Evolutionary conservation across 2,888 invertebrate species (phyloP).

Genomic region (Apodemia duryi): DNA sequence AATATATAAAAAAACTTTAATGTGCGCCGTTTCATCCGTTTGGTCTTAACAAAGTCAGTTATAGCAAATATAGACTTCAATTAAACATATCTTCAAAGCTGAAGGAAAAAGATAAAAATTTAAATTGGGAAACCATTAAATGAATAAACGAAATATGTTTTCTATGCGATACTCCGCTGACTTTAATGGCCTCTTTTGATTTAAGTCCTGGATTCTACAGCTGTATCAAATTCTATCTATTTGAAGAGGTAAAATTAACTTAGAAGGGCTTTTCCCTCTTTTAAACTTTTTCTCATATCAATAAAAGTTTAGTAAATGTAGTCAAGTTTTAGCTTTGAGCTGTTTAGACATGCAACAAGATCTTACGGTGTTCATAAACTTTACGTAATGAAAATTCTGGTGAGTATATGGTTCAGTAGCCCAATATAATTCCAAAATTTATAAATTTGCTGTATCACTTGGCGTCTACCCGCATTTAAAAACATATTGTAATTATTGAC

Average conservation of each 20-base stretch:
- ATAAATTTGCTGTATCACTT: too few relatives aligned
- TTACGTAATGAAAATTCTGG: too few relatives aligned
- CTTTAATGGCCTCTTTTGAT: slow-evolving; percentile 1
- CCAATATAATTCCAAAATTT: too few relatives aligned
- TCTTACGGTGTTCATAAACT: too few relatives aligned
- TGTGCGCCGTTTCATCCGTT: too few relatives aligned
- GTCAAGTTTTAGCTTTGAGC: background rate
- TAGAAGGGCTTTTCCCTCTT: background rate
- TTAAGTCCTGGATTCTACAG: background rate
- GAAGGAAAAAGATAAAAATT: background rate
- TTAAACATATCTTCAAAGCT: background rate
- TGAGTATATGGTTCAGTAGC: too few relatives aligned
- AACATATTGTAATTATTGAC: too few relatives aligned
- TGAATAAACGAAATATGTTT: background rate
- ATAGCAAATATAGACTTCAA: too few relatives aligned
- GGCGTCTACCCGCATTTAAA: too few relatives aligned
- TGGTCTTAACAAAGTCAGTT: too few relatives aligned
- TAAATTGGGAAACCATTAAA: background rate
- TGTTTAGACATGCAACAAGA: background rate
- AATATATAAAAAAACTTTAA: too few relatives aligned
- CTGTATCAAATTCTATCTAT: background rate
- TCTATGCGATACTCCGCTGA: background rate
- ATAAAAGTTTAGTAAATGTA: background rate
- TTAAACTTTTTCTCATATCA: slow-evolving; percentile 8
- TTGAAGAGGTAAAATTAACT: background rate